Evolutionary conservation across 1,140 invertebrate species (phyloP).

Genomic region (Caerostris extrusa): DNA sequence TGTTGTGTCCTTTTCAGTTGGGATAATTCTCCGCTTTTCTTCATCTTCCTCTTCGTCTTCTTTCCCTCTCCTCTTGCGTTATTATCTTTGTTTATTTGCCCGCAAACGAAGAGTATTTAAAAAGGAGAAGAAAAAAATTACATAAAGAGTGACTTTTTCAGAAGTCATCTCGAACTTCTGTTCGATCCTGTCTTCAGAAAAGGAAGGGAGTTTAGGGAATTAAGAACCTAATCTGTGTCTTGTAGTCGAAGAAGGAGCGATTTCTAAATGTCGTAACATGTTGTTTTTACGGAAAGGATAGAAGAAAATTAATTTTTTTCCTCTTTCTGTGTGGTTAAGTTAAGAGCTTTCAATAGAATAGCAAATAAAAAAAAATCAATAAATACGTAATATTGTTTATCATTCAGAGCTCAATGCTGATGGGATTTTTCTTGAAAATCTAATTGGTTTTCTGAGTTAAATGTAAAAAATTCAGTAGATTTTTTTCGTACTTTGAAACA

Average conservation of each 20-base stretch:
- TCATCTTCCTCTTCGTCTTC: background rate
- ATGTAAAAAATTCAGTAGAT: too few relatives aligned
- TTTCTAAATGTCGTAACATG: conserved; percentile 25
- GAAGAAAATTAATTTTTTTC: background rate
- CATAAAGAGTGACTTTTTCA: background rate
- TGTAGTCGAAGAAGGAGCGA: conserved; percentile 17
- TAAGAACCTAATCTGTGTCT: conserved; percentile 35
- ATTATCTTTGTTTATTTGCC: conserved; percentile 64
- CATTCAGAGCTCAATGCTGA: too few relatives aligned
- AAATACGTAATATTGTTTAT: too few relatives aligned
- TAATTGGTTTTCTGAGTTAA: too few relatives aligned
- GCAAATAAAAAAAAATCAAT: background rate
- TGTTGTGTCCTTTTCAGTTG: conserved; percentile 47
- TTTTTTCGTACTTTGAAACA: too few relatives aligned
- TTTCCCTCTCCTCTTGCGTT: conserved; percentile 15
- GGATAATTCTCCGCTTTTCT: conserved; percentile 14
- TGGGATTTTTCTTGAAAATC: too few relatives aligned
- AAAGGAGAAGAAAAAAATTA: background rate
- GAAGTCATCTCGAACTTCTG: conserved; percentile 6
- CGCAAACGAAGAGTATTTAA: conserved; percentile 5
- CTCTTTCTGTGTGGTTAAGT: background rate
- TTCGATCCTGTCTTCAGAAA: background rate
- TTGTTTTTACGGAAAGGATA: conserved; percentile 5
- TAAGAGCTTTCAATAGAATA: background rate
- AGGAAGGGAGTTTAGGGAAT: background rate